Evolutionary conservation across 2,113 vertebrate species (phyloP), one percentile per base, ranked within the genome.

Genomic region (Ovibos moschatus): DNA sequence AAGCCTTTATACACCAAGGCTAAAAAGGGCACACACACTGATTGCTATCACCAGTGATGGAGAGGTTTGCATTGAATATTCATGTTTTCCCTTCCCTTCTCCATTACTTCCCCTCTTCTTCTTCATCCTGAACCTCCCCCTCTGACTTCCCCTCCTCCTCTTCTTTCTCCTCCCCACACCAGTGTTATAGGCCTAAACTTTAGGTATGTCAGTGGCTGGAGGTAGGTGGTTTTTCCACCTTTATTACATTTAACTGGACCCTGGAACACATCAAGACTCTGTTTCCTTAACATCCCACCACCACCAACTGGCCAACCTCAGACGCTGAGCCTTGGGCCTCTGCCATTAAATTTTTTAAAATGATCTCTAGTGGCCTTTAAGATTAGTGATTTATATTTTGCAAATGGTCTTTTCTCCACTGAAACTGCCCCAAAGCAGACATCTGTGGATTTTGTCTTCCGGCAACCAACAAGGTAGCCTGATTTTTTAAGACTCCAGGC

Each of bases 21-120:
- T 57, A 36, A 67, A 33, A 74, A 25, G 36, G 3, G 10, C 1
- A 3, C 0, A 1, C n/a, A 8, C 23, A 1, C 4, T 1, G 25
- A 9, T 28, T 21, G 5, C 27, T 25, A 7, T 57, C 53, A 28
- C 13, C 71, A 33, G 82, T 19, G 28, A 87, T 9, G 28, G 33
- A 15, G 55, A 43, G 55, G 30, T 55, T 79, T n/a, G 67, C 8
- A 3, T 0, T 8, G 45, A 83, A 25, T 33, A 1, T 21, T 53
- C 10, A 4, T 33, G 25, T 17, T 47, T 16, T 12, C 6, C 47
- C 13, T 17, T 30, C 0, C 82, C 5, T 7, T 7, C 0, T 12
- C 17, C 33, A 43, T 43, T 23, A 30, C n/a, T 2, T 19, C 15
- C n/a, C 17, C 11, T 45, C 10, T 17, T 19, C 30, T 23, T 25